These are phyloP conservation scores for Paguma larvata DNA, from an alignment of 2,797 vertebrate species.

Conservation along the genomic window DNA sequence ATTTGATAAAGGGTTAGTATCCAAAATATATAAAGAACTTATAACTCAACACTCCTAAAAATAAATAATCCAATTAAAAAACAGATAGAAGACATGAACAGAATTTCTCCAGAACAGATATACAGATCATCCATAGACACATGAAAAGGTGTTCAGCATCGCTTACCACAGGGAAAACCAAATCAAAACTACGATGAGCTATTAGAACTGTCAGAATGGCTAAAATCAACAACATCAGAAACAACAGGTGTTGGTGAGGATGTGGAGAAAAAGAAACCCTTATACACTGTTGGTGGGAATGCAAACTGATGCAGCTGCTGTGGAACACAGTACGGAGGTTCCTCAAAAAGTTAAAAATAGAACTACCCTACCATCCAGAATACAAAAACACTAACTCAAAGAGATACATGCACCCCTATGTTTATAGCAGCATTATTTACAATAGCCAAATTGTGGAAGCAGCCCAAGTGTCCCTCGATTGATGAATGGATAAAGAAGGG, in stretches of 20 bases:
- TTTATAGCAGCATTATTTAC: not conserved
- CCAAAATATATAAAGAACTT: not conserved
- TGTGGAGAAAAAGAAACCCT: not conserved
- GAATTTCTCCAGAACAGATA: not conserved
- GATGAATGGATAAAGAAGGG: not conserved
- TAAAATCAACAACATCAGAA: not conserved
- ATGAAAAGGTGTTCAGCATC: not conserved
- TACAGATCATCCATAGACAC: not conserved
- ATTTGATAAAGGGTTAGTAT: too few relatives aligned
- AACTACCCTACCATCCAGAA: not conserved
- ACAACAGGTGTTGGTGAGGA: not conserved
- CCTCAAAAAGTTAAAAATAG: not conserved
- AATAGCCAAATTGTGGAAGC: not conserved
- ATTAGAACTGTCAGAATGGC: not conserved
- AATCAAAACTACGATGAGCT: not conserved
- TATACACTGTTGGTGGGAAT: not conserved
- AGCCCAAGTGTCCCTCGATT: not conserved
- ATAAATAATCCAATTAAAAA: not conserved
- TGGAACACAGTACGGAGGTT: not conserved
- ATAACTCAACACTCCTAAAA: not conserved
- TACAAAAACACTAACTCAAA: not conserved
- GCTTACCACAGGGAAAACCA: not conserved
- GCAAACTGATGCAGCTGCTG: not conserved
- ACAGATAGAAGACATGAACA: not conserved
- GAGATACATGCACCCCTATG: not conserved